Evolutionary conservation across 2,113 vertebrate genomes (phyloP).

Genomic region (Tyrannus savana): DNA sequence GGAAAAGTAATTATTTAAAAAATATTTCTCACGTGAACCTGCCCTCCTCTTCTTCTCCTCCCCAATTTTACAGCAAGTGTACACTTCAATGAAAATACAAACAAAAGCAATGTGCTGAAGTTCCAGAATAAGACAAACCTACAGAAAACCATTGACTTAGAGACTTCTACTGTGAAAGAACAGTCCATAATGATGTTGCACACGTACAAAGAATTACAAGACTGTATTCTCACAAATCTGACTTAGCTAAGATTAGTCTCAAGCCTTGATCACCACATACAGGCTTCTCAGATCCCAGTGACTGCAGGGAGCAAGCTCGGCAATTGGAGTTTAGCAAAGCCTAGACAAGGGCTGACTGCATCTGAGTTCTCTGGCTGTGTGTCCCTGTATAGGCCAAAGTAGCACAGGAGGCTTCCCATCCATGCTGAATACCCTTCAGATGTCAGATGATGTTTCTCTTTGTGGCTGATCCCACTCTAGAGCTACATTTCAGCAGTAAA

Average conservation of each 20-base stretch:
- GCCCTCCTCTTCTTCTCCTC: not conserved
- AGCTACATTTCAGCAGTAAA: not conserved
- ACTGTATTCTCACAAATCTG: not conserved
- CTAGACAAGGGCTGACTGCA: not conserved
- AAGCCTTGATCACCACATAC: not conserved
- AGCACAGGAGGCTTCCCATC: not conserved
- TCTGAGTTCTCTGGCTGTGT: fast-evolving
- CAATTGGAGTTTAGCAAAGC: not conserved
- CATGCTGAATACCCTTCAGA: not conserved
- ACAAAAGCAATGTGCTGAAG: not conserved
- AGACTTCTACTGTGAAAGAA: not conserved
- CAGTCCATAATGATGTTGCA: not conserved
- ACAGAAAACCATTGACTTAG: not conserved
- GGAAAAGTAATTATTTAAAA: not conserved
- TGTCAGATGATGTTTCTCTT: not conserved
- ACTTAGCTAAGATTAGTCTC: not conserved
- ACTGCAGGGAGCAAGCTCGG: not conserved
- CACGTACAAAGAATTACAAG: not conserved
- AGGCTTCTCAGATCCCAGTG: not conserved
- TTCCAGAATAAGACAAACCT: not conserved
- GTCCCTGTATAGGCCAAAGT: not conserved
- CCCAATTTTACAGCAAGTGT: not conserved
- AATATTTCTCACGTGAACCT: not conserved
- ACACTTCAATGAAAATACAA: not conserved
- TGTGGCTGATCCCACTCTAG: not conserved